Evolutionary conservation across 2,113 vertebrate species (phyloP).

Genomic region (Corythornis vintsioides): DNA sequence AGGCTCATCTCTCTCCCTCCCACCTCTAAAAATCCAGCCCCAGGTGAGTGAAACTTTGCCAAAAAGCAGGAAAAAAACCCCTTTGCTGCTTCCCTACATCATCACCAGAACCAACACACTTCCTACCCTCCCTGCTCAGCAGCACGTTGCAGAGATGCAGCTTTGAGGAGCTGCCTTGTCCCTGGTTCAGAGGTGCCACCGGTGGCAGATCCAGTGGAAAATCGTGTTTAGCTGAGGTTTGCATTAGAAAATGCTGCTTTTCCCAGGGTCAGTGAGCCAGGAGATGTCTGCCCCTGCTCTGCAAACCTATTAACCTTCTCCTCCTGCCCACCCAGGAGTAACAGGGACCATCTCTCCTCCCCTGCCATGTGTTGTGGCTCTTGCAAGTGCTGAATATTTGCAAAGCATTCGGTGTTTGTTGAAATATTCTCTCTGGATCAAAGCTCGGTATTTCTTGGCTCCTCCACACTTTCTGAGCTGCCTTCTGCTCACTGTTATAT

Average conservation of each 20-base stretch:
- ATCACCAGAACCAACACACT: neutral
- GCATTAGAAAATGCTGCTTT: no score
- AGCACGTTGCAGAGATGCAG: accelerated
- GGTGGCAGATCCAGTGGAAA: neutral
- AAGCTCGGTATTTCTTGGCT: conserved; percentile 52
- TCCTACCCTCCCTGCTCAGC: neutral
- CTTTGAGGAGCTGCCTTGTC: neutral
- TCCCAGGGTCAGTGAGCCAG: accelerated
- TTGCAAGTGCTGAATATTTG: neutral
- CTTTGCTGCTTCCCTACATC: neutral
- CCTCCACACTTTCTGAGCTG: neutral
- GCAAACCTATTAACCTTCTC: neutral
- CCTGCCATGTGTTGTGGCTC: neutral
- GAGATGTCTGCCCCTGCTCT: neutral
- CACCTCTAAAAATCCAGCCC: neutral
- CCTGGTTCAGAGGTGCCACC: neutral
- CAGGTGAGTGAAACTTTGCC: neutral
- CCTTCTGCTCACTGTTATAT: conserved; percentile 43
- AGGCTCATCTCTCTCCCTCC: neutral
- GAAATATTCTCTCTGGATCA: conserved; percentile 22
- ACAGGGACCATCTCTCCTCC: accelerated
- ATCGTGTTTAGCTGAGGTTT: accelerated
- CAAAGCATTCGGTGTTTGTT: neutral
- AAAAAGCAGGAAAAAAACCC: neutral
- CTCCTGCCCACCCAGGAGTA: neutral